These are phyloP conservation scores for Eucidaris tribuloides DNA, from an alignment of 35 echinoderm and acorn worm genomes.

Conservation along the genomic window DNA sequence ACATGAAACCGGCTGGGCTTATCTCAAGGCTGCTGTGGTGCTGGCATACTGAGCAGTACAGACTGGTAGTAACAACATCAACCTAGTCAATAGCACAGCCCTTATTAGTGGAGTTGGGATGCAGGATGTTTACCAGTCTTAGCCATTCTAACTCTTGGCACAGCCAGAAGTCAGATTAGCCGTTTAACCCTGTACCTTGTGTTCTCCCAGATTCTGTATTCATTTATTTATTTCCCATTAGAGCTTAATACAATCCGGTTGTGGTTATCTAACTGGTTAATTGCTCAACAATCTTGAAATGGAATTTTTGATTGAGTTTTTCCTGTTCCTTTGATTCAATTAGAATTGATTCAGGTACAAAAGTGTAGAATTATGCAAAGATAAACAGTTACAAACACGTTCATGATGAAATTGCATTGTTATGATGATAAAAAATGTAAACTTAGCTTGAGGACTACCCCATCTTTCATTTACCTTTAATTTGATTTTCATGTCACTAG, in stretches of 20 bases:
- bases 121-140: constrained; percentile 47
- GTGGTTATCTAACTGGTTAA: no score
- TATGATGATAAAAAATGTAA: background rate
- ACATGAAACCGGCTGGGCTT: constrained; percentile 49
- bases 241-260: no score
- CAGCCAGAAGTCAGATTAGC: no score
- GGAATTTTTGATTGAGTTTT: no score
- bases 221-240: no score
- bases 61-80: constrained; percentile 35
- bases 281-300: no score
- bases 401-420: background rate
- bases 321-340: background rate
- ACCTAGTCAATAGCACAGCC: constrained; percentile 86
- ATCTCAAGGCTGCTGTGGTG: constrained; percentile 67
- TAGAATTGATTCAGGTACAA: background rate
- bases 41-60: constrained; percentile 59
- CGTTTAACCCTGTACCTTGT: no score
- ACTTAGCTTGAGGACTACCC: no score
- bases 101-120: constrained; percentile 71
- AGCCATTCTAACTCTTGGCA: no score
- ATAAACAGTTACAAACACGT: no score
- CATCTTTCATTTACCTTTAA: no score
- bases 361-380: background rate
- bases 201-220: no score
- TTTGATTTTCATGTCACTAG: constrained; percentile 29